phyloP scores from a whole-genome alignment of 2,888 invertebrate species.

The Parthenolecanium corni region DNA sequence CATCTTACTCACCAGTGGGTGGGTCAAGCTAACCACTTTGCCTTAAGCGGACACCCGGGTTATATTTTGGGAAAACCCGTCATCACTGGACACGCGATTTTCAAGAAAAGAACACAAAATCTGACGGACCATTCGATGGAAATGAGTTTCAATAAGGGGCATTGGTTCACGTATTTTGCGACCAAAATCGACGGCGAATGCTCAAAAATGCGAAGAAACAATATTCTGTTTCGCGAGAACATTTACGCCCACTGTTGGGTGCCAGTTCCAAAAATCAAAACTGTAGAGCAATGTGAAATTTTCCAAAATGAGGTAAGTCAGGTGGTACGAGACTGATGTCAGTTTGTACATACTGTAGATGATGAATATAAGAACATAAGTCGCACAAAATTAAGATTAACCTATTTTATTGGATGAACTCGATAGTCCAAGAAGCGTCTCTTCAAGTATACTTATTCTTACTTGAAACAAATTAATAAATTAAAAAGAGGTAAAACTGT shows the following conservation, averaged over 20 bases:
- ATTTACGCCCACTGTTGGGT: slow-evolving; percentile 30
- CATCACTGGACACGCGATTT: slow-evolving; percentile 40
- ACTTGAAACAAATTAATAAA: too few species aligned
- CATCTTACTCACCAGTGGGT: slow-evolving; percentile 33
- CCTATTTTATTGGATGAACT: too few species aligned
- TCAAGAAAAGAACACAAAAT: slow-evolving; percentile 1
- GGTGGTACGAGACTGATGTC: too few species aligned
- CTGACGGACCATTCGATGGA: slow-evolving; percentile 32
- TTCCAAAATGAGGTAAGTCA: slow-evolving; percentile 29
- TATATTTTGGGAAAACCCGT: slow-evolving; percentile 57
- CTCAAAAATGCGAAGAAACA: slow-evolving; percentile 22
- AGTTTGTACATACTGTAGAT: not conserved
- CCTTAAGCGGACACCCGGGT: slow-evolving; percentile 63
- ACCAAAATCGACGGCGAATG: slow-evolving; percentile 36
- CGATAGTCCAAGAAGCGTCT: too few species aligned
- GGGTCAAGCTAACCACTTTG: slow-evolving; percentile 33
- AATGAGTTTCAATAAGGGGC: slow-evolving; percentile 32
- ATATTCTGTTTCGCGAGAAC: slow-evolving; percentile 31
- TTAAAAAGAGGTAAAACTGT: too few species aligned
- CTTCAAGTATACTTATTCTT: too few species aligned
- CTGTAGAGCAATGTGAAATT: slow-evolving; percentile 25
- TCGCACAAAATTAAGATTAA: too few species aligned
- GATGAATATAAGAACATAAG: not conserved
- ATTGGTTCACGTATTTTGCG: slow-evolving; percentile 37
- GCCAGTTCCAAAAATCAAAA: slow-evolving; percentile 6